Percentiles rank a stretch among this genome's conserved stretches.
Conservation (phyloP, 2,113 vertebrate genomes). For the Brachyhypopomus occidentalis region DNA sequence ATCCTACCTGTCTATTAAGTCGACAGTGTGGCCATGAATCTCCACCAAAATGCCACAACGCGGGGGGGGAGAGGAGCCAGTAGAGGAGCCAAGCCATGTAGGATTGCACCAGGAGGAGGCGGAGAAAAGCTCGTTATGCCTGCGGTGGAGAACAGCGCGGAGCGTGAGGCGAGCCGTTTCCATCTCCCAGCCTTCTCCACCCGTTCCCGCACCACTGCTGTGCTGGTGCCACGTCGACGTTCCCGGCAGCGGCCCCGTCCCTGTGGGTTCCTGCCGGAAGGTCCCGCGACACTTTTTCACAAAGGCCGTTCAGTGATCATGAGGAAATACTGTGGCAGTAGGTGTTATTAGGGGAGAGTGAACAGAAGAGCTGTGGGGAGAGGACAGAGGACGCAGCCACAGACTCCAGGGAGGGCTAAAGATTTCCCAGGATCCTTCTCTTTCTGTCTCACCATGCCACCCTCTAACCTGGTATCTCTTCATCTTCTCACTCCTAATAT, state of each 20-base stretch:
- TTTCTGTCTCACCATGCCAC: neutral
- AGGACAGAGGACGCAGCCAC: neutral
- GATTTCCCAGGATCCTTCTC: neutral
- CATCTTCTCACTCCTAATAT: conserved; percentile 1
- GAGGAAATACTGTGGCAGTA: too few species aligned
- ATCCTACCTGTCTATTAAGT: conserved; percentile 31
- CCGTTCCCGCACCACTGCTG: too few species aligned
- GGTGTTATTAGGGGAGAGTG: neutral
- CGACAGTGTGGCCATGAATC: conserved; percentile 7
- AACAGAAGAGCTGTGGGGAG: neutral
- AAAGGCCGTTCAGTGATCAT: too few species aligned
- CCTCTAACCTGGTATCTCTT: neutral
- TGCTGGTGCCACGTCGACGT: too few species aligned
- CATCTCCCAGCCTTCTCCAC: too few species aligned
- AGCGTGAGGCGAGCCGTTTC: too few species aligned
- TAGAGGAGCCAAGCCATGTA: neutral
- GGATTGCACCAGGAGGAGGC: too few species aligned
- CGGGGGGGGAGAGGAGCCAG: neutral
- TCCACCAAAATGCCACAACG: conserved; percentile 10
- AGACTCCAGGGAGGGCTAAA: neutral
- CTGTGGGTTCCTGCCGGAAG: too few species aligned
- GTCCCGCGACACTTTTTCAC: too few species aligned
- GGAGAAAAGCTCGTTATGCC: too few species aligned
- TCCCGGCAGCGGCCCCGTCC: too few species aligned
- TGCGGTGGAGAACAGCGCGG: too few species aligned